Percentiles rank a stretch among this genome's conserved stretches.
Evolutionary conservation across 1,140 invertebrate genomes (phyloP).

Genomic region (Phymorhynchus buccinoides): DNA sequence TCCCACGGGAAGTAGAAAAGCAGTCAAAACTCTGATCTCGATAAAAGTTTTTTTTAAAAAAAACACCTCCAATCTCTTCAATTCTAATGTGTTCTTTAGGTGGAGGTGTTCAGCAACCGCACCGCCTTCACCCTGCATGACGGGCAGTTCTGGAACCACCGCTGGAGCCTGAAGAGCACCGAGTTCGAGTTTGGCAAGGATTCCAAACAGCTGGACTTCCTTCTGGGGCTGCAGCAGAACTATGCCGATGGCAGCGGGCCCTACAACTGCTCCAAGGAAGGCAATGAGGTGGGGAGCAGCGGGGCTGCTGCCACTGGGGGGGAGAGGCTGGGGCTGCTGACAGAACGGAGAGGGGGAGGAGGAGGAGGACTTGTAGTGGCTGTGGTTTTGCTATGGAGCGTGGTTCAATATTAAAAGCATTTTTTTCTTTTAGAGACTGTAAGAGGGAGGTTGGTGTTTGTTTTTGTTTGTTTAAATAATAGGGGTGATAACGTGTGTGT

Average conservation of each 20-base stretch:
- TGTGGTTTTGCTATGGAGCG: not conserved
- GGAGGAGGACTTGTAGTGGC: not conserved
- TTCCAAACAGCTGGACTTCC: not conserved
- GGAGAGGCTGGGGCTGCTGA: not conserved
- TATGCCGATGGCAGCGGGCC: not conserved
- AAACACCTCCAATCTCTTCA: too few relatives aligned
- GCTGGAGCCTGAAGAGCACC: not conserved
- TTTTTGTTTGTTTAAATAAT: not conserved
- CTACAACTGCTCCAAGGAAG: slow-evolving; percentile 12
- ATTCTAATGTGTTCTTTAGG: too few relatives aligned
- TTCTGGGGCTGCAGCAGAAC: slow-evolving; percentile 8
- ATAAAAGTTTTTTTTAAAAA: too few relatives aligned
- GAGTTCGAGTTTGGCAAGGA: not conserved
- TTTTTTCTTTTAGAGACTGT: not conserved
- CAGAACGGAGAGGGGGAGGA: not conserved
- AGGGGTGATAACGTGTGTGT: too few relatives aligned
- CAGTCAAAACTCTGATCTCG: too few relatives aligned
- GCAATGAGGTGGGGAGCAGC: not conserved
- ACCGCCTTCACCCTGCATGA: slow-evolving; percentile 17
- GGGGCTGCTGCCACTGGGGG: not conserved
- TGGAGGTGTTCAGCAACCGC: slow-evolving; percentile 29
- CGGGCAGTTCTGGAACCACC: slow-evolving; percentile 18
- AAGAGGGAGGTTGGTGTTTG: not conserved
- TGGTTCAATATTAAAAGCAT: not conserved
- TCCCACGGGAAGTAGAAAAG: too few relatives aligned